A percentile compares a stretch with the other conserved stretches of the same genome.
Evolutionary conservation across 1,140 invertebrate species (phyloP).

Genomic region (Drosophila parvula): DNA sequence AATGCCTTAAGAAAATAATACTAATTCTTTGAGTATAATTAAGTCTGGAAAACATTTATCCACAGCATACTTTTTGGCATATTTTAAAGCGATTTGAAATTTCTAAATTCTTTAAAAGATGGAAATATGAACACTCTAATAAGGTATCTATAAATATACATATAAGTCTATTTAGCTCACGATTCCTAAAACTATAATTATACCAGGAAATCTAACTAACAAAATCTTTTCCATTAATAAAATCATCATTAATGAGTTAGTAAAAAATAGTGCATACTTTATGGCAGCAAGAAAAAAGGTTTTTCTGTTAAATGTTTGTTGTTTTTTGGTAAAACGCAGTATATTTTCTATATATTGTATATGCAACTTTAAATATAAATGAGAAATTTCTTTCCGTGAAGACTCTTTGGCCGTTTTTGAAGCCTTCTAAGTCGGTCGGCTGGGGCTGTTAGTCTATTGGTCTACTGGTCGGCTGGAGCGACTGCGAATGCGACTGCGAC

Average conservation of each 20-base stretch:
- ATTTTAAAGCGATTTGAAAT: background rate
- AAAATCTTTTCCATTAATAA: too few species aligned
- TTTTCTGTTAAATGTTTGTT: background rate
- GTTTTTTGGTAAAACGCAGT: too few species aligned
- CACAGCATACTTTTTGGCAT: background rate
- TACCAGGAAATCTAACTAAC: background rate
- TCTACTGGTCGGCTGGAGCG: constrained; percentile 36
- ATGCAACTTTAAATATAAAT: too few species aligned
- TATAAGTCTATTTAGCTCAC: background rate
- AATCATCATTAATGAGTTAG: background rate
- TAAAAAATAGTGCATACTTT: background rate
- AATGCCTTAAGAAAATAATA: background rate
- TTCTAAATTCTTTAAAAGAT: background rate
- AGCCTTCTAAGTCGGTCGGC: constrained; percentile 72
- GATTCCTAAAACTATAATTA: background rate
- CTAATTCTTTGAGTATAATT: background rate
- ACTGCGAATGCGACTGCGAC: constrained; percentile 29
- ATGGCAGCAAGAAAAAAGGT: background rate
- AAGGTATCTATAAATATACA: too few species aligned
- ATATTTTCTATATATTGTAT: too few species aligned
- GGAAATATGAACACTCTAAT: background rate
- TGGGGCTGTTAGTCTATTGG: constrained; percentile 42
- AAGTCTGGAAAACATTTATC: too few species aligned
- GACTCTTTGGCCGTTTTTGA: constrained; percentile 15
- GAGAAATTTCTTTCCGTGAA: background rate